A percentile compares a stretch with the other conserved stretches of the same genome.
phyloP scores from a whole-genome alignment of 2,797 vertebrate species.

The Bradypus variegatus region DNA sequence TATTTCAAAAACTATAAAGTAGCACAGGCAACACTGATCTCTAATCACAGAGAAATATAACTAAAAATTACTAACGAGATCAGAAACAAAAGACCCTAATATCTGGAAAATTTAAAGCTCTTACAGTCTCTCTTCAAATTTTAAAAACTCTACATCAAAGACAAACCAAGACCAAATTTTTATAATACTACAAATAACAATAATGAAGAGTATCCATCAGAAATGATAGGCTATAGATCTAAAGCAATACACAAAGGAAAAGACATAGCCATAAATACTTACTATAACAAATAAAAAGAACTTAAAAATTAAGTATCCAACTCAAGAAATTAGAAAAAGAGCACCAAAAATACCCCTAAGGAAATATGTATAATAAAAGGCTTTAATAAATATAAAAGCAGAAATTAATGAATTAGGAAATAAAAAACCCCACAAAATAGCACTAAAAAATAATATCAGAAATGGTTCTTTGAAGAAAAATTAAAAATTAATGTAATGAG shows the following conservation, averaged over 20 bases:
- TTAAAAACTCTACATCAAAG: not conserved
- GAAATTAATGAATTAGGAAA: not conserved
- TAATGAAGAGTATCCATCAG: not conserved
- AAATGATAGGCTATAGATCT: not conserved
- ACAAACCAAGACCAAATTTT: not conserved
- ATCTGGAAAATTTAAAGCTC: not conserved
- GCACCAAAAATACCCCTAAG: not conserved
- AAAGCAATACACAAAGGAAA: not conserved
- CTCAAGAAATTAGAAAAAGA: not conserved
- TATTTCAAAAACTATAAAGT: not conserved
- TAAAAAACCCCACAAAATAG: not conserved
- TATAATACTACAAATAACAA: not conserved
- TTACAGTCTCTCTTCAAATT: not conserved
- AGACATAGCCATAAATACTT: not conserved
- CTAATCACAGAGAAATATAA: not conserved
- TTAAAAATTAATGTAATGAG: not conserved
- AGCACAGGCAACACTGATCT: not conserved
- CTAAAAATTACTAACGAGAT: not conserved
- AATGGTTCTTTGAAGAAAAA: not conserved
- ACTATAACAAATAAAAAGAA: not conserved
- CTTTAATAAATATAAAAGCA: not conserved
- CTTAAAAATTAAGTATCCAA: not conserved
- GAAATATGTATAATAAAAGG: not conserved
- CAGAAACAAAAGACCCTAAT: not conserved
- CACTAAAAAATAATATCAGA: not conserved